These are phyloP conservation scores for Bombus cullumanus DNA, from an alignment of 1,140 invertebrate species.

Conservation along the genomic window DNA sequence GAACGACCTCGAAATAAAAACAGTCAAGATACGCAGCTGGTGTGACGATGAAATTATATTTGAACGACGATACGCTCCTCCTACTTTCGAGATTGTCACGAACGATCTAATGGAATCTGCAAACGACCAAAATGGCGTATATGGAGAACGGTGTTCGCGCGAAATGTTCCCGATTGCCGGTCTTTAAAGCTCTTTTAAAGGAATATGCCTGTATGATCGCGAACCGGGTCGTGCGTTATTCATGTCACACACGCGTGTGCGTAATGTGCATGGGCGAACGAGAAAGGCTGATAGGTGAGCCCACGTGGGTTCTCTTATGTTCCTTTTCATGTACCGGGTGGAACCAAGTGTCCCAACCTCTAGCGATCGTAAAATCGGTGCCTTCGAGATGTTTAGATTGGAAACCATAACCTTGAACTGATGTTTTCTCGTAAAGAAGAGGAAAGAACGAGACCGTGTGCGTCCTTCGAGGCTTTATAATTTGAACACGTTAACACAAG, in stretches of 20 bases:
- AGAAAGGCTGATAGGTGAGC: constrained; percentile 66
- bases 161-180: constrained; percentile 49
- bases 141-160: constrained; percentile 30
- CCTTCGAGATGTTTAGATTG: not conserved
- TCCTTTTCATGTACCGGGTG: constrained; percentile 62
- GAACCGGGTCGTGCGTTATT: constrained; percentile 60
- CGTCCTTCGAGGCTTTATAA: no score
- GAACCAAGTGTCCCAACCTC: not conserved
- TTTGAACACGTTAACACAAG: not conserved
- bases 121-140: constrained; percentile 21
- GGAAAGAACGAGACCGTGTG: no score
- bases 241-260: constrained; percentile 58
- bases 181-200: constrained; percentile 63
- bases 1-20: not conserved
- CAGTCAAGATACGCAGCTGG: not conserved
- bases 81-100: not conserved
- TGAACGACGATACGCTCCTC: not conserved
- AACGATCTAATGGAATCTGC: constrained; percentile 25
- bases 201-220: constrained; percentile 54
- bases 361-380: not conserved
- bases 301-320: constrained; percentile 54
- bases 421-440: not conserved
- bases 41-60: not conserved
- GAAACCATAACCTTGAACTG: not conserved
- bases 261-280: constrained; percentile 67